Conservation (phyloP, 1,140 invertebrate genomes). For the Phymastichus coffea region DNA sequence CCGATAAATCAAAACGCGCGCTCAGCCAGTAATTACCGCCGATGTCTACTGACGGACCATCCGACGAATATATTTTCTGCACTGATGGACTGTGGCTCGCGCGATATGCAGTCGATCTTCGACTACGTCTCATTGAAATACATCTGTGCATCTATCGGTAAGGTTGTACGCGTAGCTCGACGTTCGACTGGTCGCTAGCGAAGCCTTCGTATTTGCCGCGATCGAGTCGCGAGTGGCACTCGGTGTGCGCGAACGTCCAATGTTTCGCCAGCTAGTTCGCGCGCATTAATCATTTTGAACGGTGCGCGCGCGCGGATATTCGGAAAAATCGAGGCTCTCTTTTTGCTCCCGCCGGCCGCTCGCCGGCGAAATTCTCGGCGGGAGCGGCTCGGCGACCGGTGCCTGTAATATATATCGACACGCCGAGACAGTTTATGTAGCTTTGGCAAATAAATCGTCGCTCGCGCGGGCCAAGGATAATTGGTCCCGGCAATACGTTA, state of each 20-base stretch:
- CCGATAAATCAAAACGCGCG: too few species aligned
- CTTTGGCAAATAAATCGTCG: conserved; percentile 30
- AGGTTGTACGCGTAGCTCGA: too few species aligned
- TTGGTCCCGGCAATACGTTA: conserved; percentile 28
- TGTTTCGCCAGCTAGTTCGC: not conserved
- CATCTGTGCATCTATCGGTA: too few species aligned
- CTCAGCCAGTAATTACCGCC: too few species aligned
- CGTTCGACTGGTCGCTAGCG: too few species aligned
- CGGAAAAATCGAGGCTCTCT: not conserved
- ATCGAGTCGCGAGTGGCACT: not conserved
- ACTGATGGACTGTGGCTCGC: too few species aligned
- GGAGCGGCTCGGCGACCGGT: not conserved
- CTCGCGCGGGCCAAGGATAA: conserved; percentile 34
- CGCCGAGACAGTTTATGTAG: conserved; percentile 20
- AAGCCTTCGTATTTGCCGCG: too few species aligned
- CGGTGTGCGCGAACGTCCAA: not conserved
- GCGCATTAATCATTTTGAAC: not conserved
- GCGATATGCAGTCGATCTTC: too few species aligned
- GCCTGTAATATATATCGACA: not conserved
- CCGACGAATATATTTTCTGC: too few species aligned
- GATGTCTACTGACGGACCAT: too few species aligned
- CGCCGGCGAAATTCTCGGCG: conserved; percentile 4
- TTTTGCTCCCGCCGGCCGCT: not conserved
- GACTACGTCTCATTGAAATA: too few species aligned
- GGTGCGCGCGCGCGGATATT: not conserved